These are phyloP conservation scores for Pongo pygmaeus DNA, from an alignment of 2,113 vertebrate genomes.

Conservation along the genomic window DNA sequence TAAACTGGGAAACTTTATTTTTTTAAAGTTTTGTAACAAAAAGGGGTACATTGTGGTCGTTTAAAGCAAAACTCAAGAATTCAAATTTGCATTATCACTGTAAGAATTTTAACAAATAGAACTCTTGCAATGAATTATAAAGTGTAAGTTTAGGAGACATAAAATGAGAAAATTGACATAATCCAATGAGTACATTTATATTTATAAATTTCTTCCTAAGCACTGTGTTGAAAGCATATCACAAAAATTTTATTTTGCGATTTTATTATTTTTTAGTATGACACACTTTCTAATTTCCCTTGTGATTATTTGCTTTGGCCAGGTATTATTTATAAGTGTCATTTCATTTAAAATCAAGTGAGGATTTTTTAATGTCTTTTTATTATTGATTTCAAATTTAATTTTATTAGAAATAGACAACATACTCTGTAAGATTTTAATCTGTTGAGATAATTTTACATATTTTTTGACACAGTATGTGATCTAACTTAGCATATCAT, in stretches of 20 bases:
- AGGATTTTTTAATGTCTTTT: not conserved
- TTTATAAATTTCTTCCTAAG: not conserved
- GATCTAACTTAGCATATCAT: not conserved
- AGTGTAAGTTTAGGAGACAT: not conserved
- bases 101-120: slow-evolving; percentile 15
- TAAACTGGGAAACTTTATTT: not conserved
- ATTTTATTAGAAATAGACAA: not conserved
- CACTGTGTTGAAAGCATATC: not conserved
- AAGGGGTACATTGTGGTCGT: not conserved
- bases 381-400: slow-evolving; percentile 17
- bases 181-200: not conserved
- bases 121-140: not conserved
- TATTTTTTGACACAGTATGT: not conserved
- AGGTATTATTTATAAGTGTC: not conserved
- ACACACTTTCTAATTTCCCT: slow-evolving; percentile 6
- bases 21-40: not conserved
- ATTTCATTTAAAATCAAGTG: not conserved
- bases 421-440: not conserved
- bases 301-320: not conserved
- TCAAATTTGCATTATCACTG: not conserved
- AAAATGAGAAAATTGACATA: not conserved
- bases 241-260: not conserved
- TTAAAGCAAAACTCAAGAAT: not conserved
- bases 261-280: not conserved
- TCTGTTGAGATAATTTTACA: not conserved